phyloP scores from a whole-genome alignment of 2,113 vertebrate species.

The Cryptotis parvus region DNA sequence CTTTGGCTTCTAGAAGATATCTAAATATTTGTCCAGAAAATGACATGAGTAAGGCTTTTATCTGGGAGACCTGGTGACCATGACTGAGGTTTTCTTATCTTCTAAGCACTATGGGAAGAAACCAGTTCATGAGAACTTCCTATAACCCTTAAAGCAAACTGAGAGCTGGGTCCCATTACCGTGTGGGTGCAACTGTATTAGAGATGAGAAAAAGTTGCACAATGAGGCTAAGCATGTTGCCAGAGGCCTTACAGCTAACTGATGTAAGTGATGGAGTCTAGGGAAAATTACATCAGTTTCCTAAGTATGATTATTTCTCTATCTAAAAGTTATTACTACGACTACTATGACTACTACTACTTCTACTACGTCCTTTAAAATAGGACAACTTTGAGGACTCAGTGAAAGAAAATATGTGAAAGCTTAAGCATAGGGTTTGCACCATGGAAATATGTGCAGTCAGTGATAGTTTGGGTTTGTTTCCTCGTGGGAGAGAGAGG shows the following conservation, averaged over 20 bases:
- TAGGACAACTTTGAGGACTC: background rate
- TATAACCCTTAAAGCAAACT: background rate
- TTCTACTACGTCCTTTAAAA: background rate
- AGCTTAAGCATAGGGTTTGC: background rate
- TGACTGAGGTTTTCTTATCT: background rate
- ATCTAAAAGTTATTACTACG: background rate
- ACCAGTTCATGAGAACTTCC: background rate
- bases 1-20: slow-evolving; percentile 13
- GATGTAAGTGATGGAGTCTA: background rate
- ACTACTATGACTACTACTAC: too few relatives aligned
- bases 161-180: background rate
- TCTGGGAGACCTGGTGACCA: background rate
- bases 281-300: background rate
- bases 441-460: background rate
- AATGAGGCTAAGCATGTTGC: background rate
- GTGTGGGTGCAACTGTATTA: background rate
- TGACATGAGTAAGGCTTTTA: background rate
- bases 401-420: background rate
- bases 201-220: background rate
- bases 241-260: background rate
- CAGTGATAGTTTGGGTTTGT: background rate
- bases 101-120: background rate
- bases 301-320: background rate
- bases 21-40: background rate
- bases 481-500: background rate